Base-by-base conservation (phyloP, 2,113 vertebrate species). In the Clinocottus analis region DNA sequence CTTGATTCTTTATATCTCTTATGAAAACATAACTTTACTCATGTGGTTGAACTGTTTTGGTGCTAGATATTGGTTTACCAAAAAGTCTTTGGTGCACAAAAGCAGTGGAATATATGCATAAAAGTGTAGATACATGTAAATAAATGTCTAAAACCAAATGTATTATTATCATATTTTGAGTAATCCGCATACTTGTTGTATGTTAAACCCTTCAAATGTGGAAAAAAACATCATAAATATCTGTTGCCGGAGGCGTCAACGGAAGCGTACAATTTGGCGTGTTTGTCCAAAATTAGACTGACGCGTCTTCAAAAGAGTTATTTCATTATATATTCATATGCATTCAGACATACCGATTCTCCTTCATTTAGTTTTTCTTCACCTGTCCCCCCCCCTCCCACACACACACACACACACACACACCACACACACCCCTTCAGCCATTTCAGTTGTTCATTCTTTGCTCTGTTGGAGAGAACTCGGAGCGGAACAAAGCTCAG, bases 401-500 rank as follows among this genome's bases (percentile, higher is more conserved):
- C 66, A 31, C 29, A 31, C 29, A n/a, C n/a, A n/a, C n/a, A n/a
- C n/a, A n/a, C n/a, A n/a, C n/a, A n/a, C n/a, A n/a, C n/a, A n/a
- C n/a, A n/a, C n/a, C n/a, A n/a, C n/a, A n/a, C n/a, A n/a, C n/a
- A n/a, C n/a, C n/a, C 4, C 4, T 76, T 81, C 66, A 75, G 81
- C 81, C 77, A 87, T 66, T 75, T 83, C 79, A 69, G 56, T 90
- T 83, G 75, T 80, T 85, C 86, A 59, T 87, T 89, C 85, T 89
- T 81, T 91, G 87, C 85, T 90, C 82, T 75, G 81, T n/a, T 86
- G 88, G 88, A 92, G 87, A 84, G 80, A 88, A 83, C 82, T 74
- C 74, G 60, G 72, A 78, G 82, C 67, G 35, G 86, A 91, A 85
- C 85, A 88, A 89, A 92, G 76, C 92, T 92, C 92, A 82, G 49